Base-by-base conservation (phyloP, 1,140 invertebrate genomes). In the Ceratina calcarata region DNA sequence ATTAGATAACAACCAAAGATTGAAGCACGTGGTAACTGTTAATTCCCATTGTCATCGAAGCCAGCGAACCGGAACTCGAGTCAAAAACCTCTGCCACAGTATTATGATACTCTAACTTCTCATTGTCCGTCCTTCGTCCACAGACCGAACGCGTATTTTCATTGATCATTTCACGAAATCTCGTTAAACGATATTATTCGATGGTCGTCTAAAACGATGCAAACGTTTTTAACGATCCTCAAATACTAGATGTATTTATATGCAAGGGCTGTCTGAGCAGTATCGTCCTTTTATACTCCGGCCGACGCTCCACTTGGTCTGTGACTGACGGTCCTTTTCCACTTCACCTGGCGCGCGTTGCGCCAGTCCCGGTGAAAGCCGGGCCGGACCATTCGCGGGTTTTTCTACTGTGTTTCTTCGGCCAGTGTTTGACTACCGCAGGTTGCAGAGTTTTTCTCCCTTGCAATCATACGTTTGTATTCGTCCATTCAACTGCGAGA, bases 331-430 rank as follows among this genome's bases (percentile, higher is more conserved):
- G 16, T 12, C 45, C 49, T 24, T 18, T 68, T 53, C 65, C 45
- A 49, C 66, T 53, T 68, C 22, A 24, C 49, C 49, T 68, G 45
- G 3, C 37, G 37, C 65, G 65, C 10, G 45, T 2, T 20, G 10
- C n/a, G 20, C 37, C 37, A 10, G 37, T 45, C 6, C 37, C 37
- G 37, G 58, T 16, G n/a, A 51, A 51, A 49, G 20, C 6, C 45
- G 49, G 66, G 45, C 51, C 66, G 66, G 51, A 27, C 49, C 45
- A 53, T 68, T 49, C 20, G n/a, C 10, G 3, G 45, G 1, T 15
- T 68, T 68, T 68, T 53, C 66, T 10, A 51, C 49, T 68, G 66
- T 16, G 20, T 6, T 10, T 24, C 45, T 22, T 68, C 65, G 15
- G 7, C 45, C 66, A 16, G 16, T 13, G 66, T 68, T 49, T 53